These are phyloP conservation scores for Holothuria glaberrima DNA, from an alignment of 35 echinoderm and acorn worm species.

Conservation along the genomic window DNA sequence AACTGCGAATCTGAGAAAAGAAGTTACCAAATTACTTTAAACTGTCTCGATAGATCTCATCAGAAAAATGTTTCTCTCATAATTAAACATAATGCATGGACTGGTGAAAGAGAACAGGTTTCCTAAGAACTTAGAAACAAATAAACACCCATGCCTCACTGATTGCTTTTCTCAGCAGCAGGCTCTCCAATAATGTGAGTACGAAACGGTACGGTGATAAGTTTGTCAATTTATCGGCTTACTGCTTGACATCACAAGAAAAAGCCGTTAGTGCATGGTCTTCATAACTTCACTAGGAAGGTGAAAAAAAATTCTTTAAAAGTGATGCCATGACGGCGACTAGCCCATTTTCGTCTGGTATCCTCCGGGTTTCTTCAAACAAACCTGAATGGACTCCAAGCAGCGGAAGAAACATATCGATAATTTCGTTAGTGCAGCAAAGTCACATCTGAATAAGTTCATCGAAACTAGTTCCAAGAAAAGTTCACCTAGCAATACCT, in stretches of 20 bases:
- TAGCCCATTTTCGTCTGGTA: background rate
- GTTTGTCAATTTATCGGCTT: background rate
- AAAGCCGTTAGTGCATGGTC: background rate
- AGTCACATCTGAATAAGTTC: background rate
- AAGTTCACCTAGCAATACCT: background rate
- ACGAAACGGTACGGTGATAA: background rate
- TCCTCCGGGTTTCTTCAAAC: background rate
- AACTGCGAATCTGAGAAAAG: no score
- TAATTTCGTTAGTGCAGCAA: background rate
- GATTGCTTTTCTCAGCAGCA: no score
- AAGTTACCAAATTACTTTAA: no score
- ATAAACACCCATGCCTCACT: no score
- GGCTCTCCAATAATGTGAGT: no score
- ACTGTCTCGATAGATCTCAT: no score
- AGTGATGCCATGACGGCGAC: background rate
- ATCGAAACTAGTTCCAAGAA: background rate
- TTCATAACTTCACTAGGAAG: background rate
- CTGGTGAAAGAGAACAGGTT: no score
- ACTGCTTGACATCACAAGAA: background rate
- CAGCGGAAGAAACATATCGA: constrained; percentile 10
- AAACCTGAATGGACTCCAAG: background rate
- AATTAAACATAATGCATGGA: no score
- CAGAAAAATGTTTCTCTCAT: no score
- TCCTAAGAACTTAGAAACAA: no score
- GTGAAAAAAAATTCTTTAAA: background rate